Evolutionary conservation across 1,140 invertebrate genomes (phyloP).

Genomic region (Periplaneta americana): DNA sequence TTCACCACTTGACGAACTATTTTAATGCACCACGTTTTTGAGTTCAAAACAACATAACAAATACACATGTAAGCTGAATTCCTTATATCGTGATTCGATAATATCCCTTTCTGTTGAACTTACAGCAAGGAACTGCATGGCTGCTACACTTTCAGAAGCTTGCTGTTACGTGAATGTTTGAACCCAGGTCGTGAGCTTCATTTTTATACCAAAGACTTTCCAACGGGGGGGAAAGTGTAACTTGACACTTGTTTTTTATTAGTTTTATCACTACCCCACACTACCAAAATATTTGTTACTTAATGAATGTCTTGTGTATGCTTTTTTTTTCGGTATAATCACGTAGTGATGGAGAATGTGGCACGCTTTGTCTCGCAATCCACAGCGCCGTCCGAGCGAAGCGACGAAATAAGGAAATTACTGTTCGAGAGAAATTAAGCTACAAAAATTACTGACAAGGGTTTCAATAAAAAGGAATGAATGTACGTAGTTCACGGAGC

Average conservation of each 20-base stretch:
- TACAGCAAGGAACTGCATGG: background rate
- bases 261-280: background rate
- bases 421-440: too few relatives aligned
- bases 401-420: background rate
- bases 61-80: too few relatives aligned
- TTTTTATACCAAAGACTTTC: background rate
- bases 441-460: background rate
- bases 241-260: background rate
- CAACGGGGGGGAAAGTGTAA: background rate
- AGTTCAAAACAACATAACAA: too few relatives aligned
- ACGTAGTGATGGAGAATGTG: background rate
- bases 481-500: background rate
- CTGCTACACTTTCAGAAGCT: background rate
- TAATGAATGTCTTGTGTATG: background rate
- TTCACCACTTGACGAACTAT: too few relatives aligned
- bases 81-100: too few relatives aligned
- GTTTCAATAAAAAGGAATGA: background rate
- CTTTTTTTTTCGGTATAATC: background rate
- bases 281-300: background rate
- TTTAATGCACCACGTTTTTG: too few relatives aligned
- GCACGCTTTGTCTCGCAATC: background rate
- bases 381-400: background rate
- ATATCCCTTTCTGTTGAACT: too few relatives aligned
- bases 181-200: background rate
- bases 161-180: background rate